Conservation (phyloP, 2,113 vertebrate genomes). For the Ictidomys tridecemlineatus region DNA sequence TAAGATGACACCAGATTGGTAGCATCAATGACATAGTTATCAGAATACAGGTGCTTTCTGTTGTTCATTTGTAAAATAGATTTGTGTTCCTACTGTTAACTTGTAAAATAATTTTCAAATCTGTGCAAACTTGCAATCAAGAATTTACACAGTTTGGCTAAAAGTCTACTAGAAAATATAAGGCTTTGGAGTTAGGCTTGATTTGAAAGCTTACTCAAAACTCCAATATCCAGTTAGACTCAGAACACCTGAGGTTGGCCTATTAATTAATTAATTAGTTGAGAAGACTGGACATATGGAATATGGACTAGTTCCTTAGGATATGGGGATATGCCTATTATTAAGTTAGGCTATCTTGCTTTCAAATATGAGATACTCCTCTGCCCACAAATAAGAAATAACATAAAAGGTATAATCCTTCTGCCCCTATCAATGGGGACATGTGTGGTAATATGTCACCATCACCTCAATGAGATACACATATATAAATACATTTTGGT, state of each 20-base stretch:
- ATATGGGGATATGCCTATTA: slow-evolving; percentile 16
- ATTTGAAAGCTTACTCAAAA: slow-evolving; percentile 47
- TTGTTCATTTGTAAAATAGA: neutral
- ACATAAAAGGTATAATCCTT: neutral
- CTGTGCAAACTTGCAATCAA: neutral
- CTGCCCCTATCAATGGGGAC: neutral
- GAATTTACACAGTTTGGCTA: neutral
- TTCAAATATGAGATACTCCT: slow-evolving; percentile 24
- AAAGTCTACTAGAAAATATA: neutral
- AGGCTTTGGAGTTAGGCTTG: neutral
- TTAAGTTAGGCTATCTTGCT: neutral
- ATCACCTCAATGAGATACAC: neutral
- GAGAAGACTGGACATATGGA: neutral
- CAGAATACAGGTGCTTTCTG: neutral
- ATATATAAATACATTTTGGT: slow-evolving; percentile 15
- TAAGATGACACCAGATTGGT: neutral
- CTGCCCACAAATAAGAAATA: neutral
- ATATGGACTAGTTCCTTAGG: neutral
- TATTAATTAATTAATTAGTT: neutral
- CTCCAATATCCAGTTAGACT: neutral
- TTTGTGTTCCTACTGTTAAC: neutral
- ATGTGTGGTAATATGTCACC: neutral
- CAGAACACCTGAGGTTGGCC: neutral
- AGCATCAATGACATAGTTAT: neutral
- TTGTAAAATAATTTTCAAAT: slow-evolving; percentile 4